A percentile compares a stretch with the other conserved stretches of the same genome.
phyloP scores from a whole-genome alignment of 2,113 vertebrate species.

The Hydrolagus affinis region DNA sequence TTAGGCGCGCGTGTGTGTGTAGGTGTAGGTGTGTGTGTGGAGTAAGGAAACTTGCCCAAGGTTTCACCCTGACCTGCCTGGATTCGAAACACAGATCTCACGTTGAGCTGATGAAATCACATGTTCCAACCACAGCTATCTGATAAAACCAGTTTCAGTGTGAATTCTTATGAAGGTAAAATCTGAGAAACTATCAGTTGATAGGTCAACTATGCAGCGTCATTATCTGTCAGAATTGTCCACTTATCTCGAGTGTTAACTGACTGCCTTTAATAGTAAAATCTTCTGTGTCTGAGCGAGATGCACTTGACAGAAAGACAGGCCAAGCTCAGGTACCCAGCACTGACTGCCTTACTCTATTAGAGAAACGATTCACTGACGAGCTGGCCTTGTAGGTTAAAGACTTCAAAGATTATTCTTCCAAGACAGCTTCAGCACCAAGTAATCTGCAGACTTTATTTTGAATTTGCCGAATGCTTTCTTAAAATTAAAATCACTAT shows the following conservation, averaged over 20 bases:
- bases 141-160: too few species aligned
- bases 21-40: too few species aligned
- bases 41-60: too few species aligned
- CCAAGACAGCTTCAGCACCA: not conserved
- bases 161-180: not conserved
- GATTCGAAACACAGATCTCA: too few species aligned
- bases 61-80: too few species aligned
- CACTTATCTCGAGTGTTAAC: not conserved
- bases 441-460: constrained; percentile 1
- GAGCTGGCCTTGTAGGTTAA: not conserved
- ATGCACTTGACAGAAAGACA: not conserved
- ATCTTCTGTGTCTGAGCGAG: not conserved
- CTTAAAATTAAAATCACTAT: constrained; percentile 11
- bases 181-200: not conserved
- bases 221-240: not conserved
- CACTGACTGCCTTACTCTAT: not conserved
- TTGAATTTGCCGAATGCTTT: constrained; percentile 26
- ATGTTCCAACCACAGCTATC: not conserved
- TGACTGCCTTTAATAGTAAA: not conserved
- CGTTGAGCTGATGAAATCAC: not conserved
- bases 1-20: too few species aligned
- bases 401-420: not conserved
- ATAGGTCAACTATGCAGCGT: not conserved
- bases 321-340: not conserved
- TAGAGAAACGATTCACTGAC: not conserved